These are phyloP conservation scores for Merops nubicus DNA, from an alignment of 2,113 vertebrate species.

Conservation along the genomic window DNA sequence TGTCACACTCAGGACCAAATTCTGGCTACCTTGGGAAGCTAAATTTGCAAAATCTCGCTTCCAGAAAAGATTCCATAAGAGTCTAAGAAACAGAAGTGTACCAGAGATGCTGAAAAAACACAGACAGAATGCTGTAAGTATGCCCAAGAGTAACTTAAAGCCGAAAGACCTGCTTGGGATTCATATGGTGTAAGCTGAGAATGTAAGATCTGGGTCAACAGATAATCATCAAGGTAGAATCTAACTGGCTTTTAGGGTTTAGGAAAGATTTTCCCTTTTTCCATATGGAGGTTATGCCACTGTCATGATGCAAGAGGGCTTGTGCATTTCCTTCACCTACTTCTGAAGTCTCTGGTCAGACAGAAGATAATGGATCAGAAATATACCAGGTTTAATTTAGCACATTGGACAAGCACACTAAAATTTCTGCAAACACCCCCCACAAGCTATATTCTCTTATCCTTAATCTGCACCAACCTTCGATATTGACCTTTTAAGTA, in stretches of 20 bases:
- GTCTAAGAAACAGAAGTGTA: neutral
- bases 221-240: slow-evolving; percentile 58
- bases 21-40: neutral
- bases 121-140: neutral
- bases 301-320: neutral
- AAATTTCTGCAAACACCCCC: neutral
- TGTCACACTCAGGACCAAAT: neutral
- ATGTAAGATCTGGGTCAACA: slow-evolving; percentile 56
- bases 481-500: neutral
- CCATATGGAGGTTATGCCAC: slow-evolving; percentile 57
- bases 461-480: neutral
- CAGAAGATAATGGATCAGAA: slow-evolving; percentile 32
- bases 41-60: neutral
- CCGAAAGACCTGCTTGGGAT: slow-evolving; percentile 24
- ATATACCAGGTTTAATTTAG: neutral
- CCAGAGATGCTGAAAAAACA: neutral
- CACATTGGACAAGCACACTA: neutral
- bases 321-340: slow-evolving; percentile 33
- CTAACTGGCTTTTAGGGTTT: slow-evolving; percentile 63
- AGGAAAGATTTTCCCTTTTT: slow-evolving; percentile 59
- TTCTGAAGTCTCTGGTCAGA: slow-evolving; percentile 44
- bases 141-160: slow-evolving; percentile 9
- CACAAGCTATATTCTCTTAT: neutral
- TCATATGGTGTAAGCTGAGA: neutral
- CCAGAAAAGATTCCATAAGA: neutral